Evolutionary conservation across 2,113 vertebrate species (phyloP), one percentile per base, ranked within the genome.

Genomic region (Cromileptes altivelis): DNA sequence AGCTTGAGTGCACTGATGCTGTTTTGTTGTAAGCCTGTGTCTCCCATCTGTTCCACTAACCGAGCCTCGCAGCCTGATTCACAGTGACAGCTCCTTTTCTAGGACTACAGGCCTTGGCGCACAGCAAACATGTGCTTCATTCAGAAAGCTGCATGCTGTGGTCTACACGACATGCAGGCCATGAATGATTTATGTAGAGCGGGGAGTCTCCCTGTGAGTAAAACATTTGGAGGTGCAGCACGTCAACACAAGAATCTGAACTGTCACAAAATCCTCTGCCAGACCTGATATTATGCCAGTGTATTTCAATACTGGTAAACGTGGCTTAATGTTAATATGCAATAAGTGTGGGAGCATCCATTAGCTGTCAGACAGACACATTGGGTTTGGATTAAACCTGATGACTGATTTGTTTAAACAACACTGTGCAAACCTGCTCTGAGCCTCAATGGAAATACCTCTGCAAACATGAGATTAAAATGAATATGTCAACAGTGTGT

Each of bases 21-120:
- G 69, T 73, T 40, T 64, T 23, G 58, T 68, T 85, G 79, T 82
- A 87, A 89, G 69, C 77, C 88, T 5, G 50, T 19, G 61, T 84
- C 58, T 70, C 86, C 90, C 92, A 89, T 91, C 90, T 93, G 90
- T 76, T 87, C 90, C 69, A 68, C 84, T 70, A 62, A 71, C 45
- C n/a, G 18, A 78, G 78, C 64, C 70, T 18, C 21, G 50, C 76
- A 78, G 81, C 76, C 70, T 86, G 85, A 87, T 84, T 84, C 69
- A 70, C 80, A 19, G 33, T 84, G 87, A 90, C 90, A 78, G 88
- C 85, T 87, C 72, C 70, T 69, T 60, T 70, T 60, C 80, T 57
- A 37, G 56, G 71, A 82, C 78, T 45, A 18, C 57, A 45, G 85
- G 86, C 80, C 82, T 69, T 7, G 40, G 57, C 14, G n/a, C 69